These are phyloP conservation scores for Xenentodon cancila DNA, from an alignment of 2,797 vertebrate genomes.

Conservation along the genomic window DNA sequence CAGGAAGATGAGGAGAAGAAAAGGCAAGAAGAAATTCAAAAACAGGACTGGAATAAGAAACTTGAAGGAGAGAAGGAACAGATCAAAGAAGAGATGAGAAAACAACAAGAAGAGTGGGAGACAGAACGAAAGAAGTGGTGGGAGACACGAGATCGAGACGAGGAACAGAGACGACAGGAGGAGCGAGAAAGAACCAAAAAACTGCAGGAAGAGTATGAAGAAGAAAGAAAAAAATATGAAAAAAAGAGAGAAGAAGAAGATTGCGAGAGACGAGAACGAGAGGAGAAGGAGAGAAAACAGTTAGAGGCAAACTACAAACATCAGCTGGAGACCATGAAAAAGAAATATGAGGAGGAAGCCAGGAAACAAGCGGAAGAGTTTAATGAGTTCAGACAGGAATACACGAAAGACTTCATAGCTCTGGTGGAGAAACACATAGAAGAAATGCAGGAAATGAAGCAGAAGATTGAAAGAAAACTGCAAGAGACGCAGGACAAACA, in stretches of 20 bases:
- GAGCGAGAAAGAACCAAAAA: neutral
- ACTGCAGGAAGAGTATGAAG: constrained; percentile 23
- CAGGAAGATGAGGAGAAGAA: neutral
- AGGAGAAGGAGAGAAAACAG: constrained; percentile 2
- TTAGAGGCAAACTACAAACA: neutral
- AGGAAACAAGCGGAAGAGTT: constrained; percentile 32
- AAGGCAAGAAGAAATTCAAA: neutral
- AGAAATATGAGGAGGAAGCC: neutral
- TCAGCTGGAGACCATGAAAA: neutral
- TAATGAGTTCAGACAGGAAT: constrained; percentile 26
- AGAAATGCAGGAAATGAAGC: constrained; percentile 3
- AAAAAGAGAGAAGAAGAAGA: no score
- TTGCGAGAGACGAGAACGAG: neutral
- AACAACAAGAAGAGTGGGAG: constrained; percentile 8
- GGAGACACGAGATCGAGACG: constrained; percentile 10
- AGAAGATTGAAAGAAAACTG: no score
- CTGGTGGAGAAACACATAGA: neutral
- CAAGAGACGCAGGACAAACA: no score
- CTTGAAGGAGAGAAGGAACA: neutral
- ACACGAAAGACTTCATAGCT: accelerated
- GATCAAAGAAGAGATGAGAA: neutral
- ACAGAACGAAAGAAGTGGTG: constrained; percentile 17
- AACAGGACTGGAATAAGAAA: no score
- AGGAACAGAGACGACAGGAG: neutral
- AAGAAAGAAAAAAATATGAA: neutral